Conservation (phyloP, 1,140 invertebrate genomes). For the Zaprionus tsacasi region DNA sequence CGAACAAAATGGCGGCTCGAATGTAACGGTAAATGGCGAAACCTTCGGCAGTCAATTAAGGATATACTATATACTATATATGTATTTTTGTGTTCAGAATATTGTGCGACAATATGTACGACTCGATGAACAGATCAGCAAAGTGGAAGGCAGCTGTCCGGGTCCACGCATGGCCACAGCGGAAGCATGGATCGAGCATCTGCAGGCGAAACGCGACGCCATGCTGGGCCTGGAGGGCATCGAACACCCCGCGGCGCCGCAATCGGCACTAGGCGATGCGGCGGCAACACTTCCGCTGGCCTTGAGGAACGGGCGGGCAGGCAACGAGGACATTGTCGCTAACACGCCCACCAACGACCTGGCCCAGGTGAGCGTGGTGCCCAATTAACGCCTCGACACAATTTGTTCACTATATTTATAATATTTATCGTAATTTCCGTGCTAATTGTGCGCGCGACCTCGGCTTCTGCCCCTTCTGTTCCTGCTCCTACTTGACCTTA, state of each 20-base stretch:
- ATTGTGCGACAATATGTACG: conserved; percentile 72
- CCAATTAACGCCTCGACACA: conserved; percentile 29
- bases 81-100: conserved; percentile 20
- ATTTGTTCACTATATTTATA: conserved; percentile 14
- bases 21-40: conserved; percentile 47
- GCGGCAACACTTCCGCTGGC: conserved; percentile 20
- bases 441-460: neutral
- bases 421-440: conserved; percentile 7
- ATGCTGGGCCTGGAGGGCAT: conserved; percentile 67
- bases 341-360: conserved; percentile 79
- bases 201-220: conserved; percentile 67
- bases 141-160: conserved; percentile 73
- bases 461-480: too few species aligned
- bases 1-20: conserved; percentile 54
- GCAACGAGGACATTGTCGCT: conserved; percentile 68
- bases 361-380: conserved; percentile 67
- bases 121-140: conserved; percentile 78
- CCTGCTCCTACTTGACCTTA: conserved; percentile 24
- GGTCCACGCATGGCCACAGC: conserved; percentile 78
- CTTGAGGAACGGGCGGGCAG: conserved; percentile 28
- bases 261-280: neutral
- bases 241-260: conserved; percentile 20
- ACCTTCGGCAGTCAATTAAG: neutral
- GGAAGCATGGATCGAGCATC: conserved; percentile 81
- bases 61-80: neutral